phyloP scores from a whole-genome alignment of 2,113 vertebrate species.

The Pseudorectes ferrugineus region DNA sequence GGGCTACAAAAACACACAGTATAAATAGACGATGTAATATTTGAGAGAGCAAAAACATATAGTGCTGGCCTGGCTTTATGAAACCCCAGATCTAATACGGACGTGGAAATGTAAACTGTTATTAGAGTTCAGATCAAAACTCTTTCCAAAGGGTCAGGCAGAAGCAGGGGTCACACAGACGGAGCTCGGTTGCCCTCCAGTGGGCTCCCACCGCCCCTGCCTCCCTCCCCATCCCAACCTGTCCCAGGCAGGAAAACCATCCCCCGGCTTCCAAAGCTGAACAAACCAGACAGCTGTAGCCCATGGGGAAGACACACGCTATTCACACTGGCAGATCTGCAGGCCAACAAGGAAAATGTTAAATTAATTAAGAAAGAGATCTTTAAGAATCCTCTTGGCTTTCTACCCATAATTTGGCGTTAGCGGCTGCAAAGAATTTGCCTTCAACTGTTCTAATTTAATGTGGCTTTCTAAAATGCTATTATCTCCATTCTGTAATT shows the following conservation, averaged over 20 bases:
- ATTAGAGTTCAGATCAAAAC: not conserved
- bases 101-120: slow-evolving; percentile 31
- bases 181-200: slow-evolving; percentile 75
- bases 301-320: not conserved
- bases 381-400: not conserved
- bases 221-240: not conserved
- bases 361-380: not conserved
- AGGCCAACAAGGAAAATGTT: not conserved
- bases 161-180: not conserved
- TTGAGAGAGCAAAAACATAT: slow-evolving; percentile 51
- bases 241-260: not conserved
- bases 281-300: not conserved
- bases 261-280: not conserved
- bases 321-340: not conserved
- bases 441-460: slow-evolving; percentile 33
- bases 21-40: slow-evolving; percentile 73
- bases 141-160: not conserved
- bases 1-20: slow-evolving; percentile 64
- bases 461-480: slow-evolving; percentile 41
- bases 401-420: not conserved
- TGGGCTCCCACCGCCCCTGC: slow-evolving; percentile 41
- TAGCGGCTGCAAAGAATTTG: slow-evolving; percentile 4
- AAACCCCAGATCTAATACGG: slow-evolving; percentile 15
- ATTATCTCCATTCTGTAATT: slow-evolving; percentile 39
- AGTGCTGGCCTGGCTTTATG: slow-evolving; percentile 40